These are phyloP conservation scores for Streptopelia turtur DNA, from an alignment of 2,797 vertebrate genomes.

Conservation along the genomic window DNA sequence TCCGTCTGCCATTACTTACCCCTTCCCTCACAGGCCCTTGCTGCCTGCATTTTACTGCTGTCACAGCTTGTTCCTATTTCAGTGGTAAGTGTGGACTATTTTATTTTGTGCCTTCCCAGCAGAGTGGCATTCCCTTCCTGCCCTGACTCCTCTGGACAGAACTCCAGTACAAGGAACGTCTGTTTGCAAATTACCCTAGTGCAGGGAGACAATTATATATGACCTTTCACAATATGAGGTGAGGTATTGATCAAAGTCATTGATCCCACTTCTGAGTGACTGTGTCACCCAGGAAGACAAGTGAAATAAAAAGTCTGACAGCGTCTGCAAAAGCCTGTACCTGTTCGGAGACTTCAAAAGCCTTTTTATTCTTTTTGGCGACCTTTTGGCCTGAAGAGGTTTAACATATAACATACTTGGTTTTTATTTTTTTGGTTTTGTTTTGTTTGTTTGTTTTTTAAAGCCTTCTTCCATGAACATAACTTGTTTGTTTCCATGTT, in stretches of 20 bases:
- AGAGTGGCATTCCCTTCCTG: not conserved
- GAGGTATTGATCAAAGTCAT: conserved; percentile 43
- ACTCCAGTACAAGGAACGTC: not conserved
- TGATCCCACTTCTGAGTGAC: conserved; percentile 58
- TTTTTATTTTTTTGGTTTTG: not conserved
- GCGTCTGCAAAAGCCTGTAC: not conserved
- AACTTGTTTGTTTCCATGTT: not conserved
- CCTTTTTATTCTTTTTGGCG: not conserved
- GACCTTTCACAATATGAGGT: conserved; percentile 22
- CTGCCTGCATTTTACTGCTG: not conserved
- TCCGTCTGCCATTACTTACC: not conserved
- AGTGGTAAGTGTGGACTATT: not conserved
- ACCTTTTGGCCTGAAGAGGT: not conserved
- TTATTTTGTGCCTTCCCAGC: not conserved
- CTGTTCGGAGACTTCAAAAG: not conserved
- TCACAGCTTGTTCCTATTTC: not conserved
- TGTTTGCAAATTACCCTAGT: conserved; percentile 7
- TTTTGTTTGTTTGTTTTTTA: not conserved
- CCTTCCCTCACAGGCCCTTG: not conserved
- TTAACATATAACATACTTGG: not conserved
- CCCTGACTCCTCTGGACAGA: not conserved
- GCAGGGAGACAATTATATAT: not conserved
- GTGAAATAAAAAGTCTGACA: conserved; percentile 23
- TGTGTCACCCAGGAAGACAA: conserved; percentile 20
- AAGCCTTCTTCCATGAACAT: not conserved